These are phyloP conservation scores for Calliopum simillimum DNA, from an alignment of 2,888 invertebrate genomes.

Conservation along the genomic window DNA sequence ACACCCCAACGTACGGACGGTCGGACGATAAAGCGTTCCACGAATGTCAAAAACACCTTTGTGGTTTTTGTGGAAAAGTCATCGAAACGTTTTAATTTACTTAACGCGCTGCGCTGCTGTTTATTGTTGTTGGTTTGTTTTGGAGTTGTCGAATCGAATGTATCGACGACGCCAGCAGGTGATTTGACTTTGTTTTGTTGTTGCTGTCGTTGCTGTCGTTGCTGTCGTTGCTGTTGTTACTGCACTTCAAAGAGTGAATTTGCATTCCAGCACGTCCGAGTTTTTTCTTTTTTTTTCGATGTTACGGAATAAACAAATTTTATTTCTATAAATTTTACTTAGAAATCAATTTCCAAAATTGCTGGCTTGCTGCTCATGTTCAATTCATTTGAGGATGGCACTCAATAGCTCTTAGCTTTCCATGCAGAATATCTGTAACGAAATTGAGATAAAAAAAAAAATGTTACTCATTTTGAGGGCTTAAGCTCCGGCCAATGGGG, in stretches of 20 bases:
- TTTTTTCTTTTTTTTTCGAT: too few species aligned
- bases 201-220: too few species aligned
- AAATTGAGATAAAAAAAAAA: too few species aligned
- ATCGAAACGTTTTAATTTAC: slow-evolving; percentile 34
- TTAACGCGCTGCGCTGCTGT: background rate
- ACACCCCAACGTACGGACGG: slow-evolving; percentile 14
- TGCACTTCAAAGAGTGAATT: background rate
- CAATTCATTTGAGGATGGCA: too few species aligned
- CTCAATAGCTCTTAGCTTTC: too few species aligned
- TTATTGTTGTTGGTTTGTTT: slow-evolving; percentile 13
- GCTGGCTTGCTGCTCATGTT: too few species aligned
- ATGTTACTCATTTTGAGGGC: too few species aligned
- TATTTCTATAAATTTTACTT: too few species aligned
- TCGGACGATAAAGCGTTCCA: slow-evolving; percentile 6
- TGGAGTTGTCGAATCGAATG: background rate
- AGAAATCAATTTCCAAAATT: too few species aligned
- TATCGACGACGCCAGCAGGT: slow-evolving; percentile 18
- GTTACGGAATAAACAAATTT: slow-evolving; percentile 4
- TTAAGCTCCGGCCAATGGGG: too few species aligned
- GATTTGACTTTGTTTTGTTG: slow-evolving; percentile 15
- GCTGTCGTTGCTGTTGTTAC: background rate
- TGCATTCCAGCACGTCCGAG: slow-evolving; percentile 28
- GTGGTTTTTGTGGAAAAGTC: slow-evolving; percentile 30
- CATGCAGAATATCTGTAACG: too few species aligned
- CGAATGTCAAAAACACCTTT: slow-evolving; percentile 20